A percentile compares a stretch with the other conserved stretches of the same genome.
phyloP scores from a whole-genome alignment of 2,888 invertebrate genomes.

The Balanococcus diminutus region DNA sequence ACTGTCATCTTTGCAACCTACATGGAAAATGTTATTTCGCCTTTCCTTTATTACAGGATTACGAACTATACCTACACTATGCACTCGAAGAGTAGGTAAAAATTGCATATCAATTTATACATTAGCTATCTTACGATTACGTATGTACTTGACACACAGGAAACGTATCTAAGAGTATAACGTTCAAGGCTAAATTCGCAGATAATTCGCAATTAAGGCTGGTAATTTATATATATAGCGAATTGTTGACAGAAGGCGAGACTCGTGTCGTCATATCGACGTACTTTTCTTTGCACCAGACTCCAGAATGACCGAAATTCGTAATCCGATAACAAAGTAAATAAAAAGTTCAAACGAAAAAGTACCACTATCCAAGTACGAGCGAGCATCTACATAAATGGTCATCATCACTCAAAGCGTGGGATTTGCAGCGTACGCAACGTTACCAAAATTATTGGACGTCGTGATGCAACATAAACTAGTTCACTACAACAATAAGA shows the following conservation, averaged over 20 bases:
- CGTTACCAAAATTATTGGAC: background rate
- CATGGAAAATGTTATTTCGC: background rate
- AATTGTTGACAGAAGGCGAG: background rate
- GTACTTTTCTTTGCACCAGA: background rate
- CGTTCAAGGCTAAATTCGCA: background rate
- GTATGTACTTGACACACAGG: background rate
- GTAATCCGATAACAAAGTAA: background rate
- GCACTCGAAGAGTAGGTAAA: background rate
- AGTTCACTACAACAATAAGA: background rate
- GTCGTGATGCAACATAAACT: background rate
- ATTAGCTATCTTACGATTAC: too few relatives aligned
- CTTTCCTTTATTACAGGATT: background rate
- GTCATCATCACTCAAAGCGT: background rate
- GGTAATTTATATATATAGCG: background rate
- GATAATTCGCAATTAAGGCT: background rate
- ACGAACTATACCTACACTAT: too few relatives aligned
- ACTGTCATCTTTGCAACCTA: background rate
- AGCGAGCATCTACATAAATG: background rate
- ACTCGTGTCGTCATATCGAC: background rate
- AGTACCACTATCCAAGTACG: background rate
- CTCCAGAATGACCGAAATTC: background rate
- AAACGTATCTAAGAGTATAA: background rate
- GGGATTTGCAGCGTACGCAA: background rate
- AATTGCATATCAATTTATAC: background rate
- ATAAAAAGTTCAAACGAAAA: background rate